phyloP scores from a whole-genome alignment of 2,888 invertebrate genomes.

The Lacanobia wlatinum region DNA sequence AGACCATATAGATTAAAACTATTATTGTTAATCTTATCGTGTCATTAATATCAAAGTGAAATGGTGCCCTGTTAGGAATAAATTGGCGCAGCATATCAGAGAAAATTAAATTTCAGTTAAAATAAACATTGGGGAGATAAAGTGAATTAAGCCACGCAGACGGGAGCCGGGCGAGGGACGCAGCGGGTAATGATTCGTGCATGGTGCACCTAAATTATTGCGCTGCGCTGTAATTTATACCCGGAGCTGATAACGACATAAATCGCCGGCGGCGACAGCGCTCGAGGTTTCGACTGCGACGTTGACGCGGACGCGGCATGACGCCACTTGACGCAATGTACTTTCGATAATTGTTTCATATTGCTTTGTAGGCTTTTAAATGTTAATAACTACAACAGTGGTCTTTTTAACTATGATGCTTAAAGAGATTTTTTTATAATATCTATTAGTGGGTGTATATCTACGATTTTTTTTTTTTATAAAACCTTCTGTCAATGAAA shows the following conservation, averaged over 20 bases:
- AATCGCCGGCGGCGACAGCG: constrained; percentile 86
- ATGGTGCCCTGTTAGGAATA: constrained; percentile 49
- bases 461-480: not conserved
- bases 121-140: constrained; percentile 85
- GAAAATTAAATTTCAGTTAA: constrained; percentile 82
- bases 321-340: constrained; percentile 81
- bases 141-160: constrained; percentile 86
- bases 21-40: constrained; percentile 36
- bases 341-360: constrained; percentile 63
- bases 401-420: not conserved
- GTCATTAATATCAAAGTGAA: constrained; percentile 34
- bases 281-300: constrained; percentile 82
- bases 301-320: constrained; percentile 85
- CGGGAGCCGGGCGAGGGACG: constrained; percentile 72
- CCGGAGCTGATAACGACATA: constrained; percentile 88
- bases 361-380: constrained; percentile 34
- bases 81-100: constrained; percentile 69
- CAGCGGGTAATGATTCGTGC: constrained; percentile 90
- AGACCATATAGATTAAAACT: constrained; percentile 66
- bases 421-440: too few species aligned
- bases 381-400: constrained; percentile 6
- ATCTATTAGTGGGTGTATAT: not conserved
- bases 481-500: not conserved
- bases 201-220: constrained; percentile 90
- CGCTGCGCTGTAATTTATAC: constrained; percentile 88